These are phyloP conservation scores for Sepiola atlantica DNA, from an alignment of 2,888 invertebrate species.

Conservation along the genomic window DNA sequence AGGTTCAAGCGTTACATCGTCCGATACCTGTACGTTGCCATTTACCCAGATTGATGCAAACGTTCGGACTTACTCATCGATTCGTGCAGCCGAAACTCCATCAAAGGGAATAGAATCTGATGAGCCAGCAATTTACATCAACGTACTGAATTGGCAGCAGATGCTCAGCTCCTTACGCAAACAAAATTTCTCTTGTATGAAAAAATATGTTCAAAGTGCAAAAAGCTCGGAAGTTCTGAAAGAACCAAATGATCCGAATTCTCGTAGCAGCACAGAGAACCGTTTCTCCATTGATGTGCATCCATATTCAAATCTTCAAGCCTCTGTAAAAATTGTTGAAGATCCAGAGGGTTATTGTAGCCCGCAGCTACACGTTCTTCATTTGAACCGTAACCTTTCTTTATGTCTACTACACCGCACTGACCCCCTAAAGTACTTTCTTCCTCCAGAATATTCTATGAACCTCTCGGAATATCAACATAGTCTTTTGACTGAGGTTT, in stretches of 20 bases:
- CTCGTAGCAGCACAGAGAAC: background rate
- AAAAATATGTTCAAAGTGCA: conserved; percentile 53
- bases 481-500: background rate
- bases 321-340: background rate
- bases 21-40: background rate
- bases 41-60: conserved; percentile 50
- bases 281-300: background rate
- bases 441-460: background rate
- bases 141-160: conserved; percentile 65
- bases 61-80: conserved; percentile 58
- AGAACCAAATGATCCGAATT: background rate
- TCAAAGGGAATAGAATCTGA: conserved; percentile 59
- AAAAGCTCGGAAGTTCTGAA: conserved; percentile 54
- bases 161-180: conserved; percentile 63
- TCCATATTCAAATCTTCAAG: background rate
- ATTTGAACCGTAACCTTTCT: background rate
- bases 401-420: background rate
- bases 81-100: conserved; percentile 37
- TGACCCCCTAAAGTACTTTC: background rate
- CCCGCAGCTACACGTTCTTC: background rate
- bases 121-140: conserved; percentile 61
- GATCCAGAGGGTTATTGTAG: background rate
- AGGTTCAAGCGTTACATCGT: conserved; percentile 55
- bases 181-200: conserved; percentile 59
- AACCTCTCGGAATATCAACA: background rate